Evolutionary conservation across 2,888 invertebrate genomes (phyloP).

Genomic region (Amiota mariae): DNA sequence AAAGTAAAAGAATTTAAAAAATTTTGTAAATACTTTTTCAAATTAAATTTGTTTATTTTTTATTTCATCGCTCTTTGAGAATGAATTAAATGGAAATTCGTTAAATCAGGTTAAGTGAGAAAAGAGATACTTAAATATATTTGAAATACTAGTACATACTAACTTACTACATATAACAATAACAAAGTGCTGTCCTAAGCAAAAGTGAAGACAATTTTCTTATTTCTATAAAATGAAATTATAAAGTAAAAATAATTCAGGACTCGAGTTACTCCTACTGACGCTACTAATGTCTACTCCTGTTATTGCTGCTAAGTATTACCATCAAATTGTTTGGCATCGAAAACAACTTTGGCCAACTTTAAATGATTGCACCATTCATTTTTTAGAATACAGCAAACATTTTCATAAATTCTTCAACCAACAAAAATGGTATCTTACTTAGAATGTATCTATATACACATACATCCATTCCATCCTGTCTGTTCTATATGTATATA

Average conservation of each 20-base stretch:
- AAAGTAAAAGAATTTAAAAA: slow-evolving; percentile 37
- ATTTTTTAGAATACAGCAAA: slow-evolving; percentile 12
- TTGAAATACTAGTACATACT: slow-evolving; percentile 3
- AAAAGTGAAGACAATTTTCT: slow-evolving; percentile 30
- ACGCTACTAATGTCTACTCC: too few relatives aligned
- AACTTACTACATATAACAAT: neutral
- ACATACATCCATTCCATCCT: too few relatives aligned
- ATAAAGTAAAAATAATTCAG: slow-evolving; percentile 17
- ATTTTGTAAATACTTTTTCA: slow-evolving; percentile 39
- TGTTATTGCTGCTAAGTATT: too few relatives aligned
- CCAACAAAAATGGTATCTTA: too few relatives aligned
- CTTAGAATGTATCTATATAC: too few relatives aligned
- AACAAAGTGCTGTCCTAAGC: neutral
- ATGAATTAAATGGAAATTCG: neutral
- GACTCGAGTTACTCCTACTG: too few relatives aligned
- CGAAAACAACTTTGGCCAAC: too few relatives aligned
- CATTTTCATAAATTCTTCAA: slow-evolving; percentile 7
- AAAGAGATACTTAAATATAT: slow-evolving; percentile 10
- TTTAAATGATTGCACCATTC: neutral
- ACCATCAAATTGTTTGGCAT: too few relatives aligned
- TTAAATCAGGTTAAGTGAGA: neutral
- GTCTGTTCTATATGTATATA: too few relatives aligned
- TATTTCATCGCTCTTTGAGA: neutral
- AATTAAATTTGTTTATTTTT: slow-evolving; percentile 34
- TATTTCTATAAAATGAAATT: slow-evolving; percentile 38